phyloP scores from a whole-genome alignment of 37 sponge, comb jelly and placozoan genomes.

The Cladorhizidae sp. region DNA sequence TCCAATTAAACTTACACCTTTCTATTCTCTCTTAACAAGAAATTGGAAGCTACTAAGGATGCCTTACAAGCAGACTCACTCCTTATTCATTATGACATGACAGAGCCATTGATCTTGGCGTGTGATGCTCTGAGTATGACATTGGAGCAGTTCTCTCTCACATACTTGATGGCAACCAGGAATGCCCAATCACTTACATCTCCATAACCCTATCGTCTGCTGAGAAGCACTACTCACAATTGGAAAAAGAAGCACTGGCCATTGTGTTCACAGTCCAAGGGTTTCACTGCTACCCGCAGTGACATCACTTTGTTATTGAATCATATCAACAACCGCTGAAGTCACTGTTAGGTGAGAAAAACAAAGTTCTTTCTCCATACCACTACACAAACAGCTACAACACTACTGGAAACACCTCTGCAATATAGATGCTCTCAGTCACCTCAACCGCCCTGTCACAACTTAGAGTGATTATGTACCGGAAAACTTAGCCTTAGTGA shows the following conservation, averaged over 20 bases:
- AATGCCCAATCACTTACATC: constrained; percentile 1
- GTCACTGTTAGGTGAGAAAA: background rate
- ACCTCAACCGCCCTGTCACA: too few species aligned
- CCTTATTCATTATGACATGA: constrained; percentile 27
- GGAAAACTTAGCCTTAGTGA: too few species aligned
- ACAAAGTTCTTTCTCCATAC: constrained; percentile 1
- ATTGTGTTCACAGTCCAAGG: constrained; percentile 6
- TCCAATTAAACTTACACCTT: constrained; percentile 38
- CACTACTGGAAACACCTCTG: background rate
- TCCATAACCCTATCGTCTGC: constrained; percentile 5
- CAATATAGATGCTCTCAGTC: too few species aligned
- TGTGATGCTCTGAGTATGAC: constrained; percentile 57
- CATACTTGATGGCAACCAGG: background rate
- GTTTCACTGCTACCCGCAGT: background rate
- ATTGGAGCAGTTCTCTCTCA: constrained; percentile 51
- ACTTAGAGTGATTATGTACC: too few species aligned
- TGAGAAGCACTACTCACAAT: constrained; percentile 2
- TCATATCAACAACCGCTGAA: constrained; percentile 14
- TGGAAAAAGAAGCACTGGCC: constrained; percentile 13
- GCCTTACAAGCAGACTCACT: background rate
- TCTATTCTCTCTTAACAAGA: constrained; percentile 30
- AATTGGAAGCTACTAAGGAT: constrained; percentile 23
- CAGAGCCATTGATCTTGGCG: constrained; percentile 29
- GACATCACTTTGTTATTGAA: background rate
- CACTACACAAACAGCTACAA: constrained; percentile 7